Evolutionary conservation across 2,797 vertebrate species (phyloP).

Genomic region (Sebastes trivittatus): DNA sequence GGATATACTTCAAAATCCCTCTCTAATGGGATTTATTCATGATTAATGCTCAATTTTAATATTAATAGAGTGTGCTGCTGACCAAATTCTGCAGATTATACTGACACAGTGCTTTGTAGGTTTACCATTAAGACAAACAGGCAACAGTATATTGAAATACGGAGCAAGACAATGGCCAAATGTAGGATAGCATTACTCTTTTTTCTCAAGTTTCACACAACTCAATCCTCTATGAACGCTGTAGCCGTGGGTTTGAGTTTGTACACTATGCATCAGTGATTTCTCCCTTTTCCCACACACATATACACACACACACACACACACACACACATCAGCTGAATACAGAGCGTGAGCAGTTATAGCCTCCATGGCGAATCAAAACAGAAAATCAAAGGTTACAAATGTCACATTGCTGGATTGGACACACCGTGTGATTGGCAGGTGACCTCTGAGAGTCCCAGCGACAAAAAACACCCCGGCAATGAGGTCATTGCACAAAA

Average conservation of each 20-base stretch:
- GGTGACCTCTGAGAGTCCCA: constrained; percentile 3
- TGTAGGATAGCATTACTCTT: background rate
- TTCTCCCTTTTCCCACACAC: background rate
- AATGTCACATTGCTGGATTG: background rate
- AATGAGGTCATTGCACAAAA: constrained; percentile 5
- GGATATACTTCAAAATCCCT: background rate
- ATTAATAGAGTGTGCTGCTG: constrained; percentile 9
- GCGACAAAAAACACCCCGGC: background rate
- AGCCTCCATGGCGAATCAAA: background rate
- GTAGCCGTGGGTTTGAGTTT: background rate
- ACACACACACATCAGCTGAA: background rate
- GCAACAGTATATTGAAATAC: background rate
- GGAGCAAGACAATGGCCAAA: background rate
- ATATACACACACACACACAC: background rate
- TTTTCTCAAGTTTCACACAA: background rate
- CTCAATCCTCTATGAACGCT: background rate
- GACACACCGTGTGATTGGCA: background rate
- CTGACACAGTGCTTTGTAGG: background rate
- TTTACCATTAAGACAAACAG: constrained; percentile 5
- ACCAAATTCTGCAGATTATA: background rate
- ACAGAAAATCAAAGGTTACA: constrained; percentile 19
- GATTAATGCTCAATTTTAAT: constrained; percentile 18
- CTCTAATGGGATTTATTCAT: constrained; percentile 9
- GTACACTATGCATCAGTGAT: background rate
- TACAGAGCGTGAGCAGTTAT: background rate